A percentile compares a stretch with the other conserved stretches of the same genome.
Evolutionary conservation across 2,797 vertebrate species (phyloP).

Genomic region (Epinephelus malabaricus): DNA sequence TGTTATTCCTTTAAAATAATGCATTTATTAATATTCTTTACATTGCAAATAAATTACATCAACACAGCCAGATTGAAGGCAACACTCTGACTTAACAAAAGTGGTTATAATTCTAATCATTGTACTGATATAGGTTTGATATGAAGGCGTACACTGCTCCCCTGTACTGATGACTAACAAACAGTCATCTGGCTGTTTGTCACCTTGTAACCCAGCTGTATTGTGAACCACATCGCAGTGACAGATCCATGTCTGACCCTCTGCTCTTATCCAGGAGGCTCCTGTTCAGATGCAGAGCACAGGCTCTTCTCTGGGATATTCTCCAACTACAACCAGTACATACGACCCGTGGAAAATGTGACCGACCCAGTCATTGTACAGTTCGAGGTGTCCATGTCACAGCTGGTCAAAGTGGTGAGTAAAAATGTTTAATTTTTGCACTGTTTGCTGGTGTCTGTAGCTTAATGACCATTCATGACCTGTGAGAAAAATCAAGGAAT

Average conservation of each 20-base stretch:
- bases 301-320: constrained; percentile 92
- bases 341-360: constrained; percentile 94
- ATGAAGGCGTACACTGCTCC: background rate
- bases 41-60: background rate
- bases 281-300: constrained; percentile 91
- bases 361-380: constrained; percentile 94
- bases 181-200: background rate
- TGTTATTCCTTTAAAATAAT: background rate
- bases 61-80: background rate
- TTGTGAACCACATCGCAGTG: background rate
- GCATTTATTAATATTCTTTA: background rate
- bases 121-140: background rate
- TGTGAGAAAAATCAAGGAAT: background rate
- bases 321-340: constrained; percentile 92
- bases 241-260: constrained; percentile 39
- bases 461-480: constrained; percentile 12
- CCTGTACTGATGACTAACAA: background rate
- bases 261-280: constrained; percentile 75
- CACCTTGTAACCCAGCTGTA: background rate
- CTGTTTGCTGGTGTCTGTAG: background rate
- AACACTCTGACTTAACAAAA: background rate
- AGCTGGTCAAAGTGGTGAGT: constrained; percentile 99
- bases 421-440: background rate
- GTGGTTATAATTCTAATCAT: background rate
- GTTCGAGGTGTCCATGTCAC: constrained; percentile 98